A percentile compares a stretch with the other conserved stretches of the same genome.
These are phyloP conservation scores for Chionodraco myersi DNA, from an alignment of 2,113 vertebrate species.

Conservation along the genomic window DNA sequence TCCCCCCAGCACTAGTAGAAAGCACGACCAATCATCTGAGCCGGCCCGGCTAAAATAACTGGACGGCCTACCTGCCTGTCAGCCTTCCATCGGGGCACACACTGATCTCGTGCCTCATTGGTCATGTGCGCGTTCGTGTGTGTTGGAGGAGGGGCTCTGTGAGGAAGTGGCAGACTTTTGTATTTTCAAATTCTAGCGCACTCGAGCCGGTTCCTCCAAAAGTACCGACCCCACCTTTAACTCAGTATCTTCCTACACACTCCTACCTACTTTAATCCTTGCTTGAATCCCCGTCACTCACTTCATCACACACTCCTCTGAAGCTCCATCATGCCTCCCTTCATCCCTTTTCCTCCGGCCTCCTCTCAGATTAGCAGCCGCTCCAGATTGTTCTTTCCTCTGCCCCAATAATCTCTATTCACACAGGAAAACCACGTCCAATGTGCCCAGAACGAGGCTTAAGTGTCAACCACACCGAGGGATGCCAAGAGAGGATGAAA, in stretches of 20 bases:
- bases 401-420: conserved; percentile 56
- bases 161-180: too few species aligned
- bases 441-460: conserved; percentile 30
- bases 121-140: too few species aligned
- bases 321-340: conserved; percentile 21
- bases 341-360: conserved; percentile 36
- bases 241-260: neutral
- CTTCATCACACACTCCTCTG: neutral
- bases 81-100: too few species aligned
- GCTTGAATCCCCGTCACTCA: neutral
- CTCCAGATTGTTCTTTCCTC: conserved; percentile 45
- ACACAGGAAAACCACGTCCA: conserved; percentile 40
- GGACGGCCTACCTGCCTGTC: too few species aligned
- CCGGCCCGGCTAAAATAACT: too few species aligned
- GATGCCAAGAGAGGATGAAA: neutral
- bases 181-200: too few species aligned
- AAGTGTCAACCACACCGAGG: conserved; percentile 30
- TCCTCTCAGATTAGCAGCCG: conserved; percentile 44
- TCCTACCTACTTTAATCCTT: conserved; percentile 20
- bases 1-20: too few species aligned
- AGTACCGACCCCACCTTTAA: neutral
- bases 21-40: too few species aligned
- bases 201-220: too few species aligned
- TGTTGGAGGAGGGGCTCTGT: too few species aligned
- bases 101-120: too few species aligned